Percentiles rank a stretch among this genome's conserved stretches.
Evolutionary conservation across 2,797 vertebrate genomes (phyloP).

Genomic region (Esox masquinongy): DNA sequence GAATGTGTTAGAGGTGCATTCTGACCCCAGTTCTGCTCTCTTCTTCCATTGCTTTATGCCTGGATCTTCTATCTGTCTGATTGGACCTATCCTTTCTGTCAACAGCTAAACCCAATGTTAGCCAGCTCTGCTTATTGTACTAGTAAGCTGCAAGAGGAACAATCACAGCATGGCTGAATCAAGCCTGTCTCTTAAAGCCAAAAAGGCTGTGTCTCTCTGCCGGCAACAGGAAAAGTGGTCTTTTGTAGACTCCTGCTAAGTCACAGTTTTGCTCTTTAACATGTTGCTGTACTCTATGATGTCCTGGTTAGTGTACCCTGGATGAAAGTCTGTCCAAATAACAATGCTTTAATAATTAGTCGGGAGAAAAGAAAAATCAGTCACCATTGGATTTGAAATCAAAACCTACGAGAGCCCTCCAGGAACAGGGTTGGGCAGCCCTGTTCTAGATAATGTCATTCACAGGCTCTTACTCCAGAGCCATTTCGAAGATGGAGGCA

Average conservation of each 20-base stretch:
- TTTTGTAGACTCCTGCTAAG: constrained; percentile 16
- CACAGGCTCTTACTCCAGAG: no score
- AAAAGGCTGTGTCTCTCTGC: constrained; percentile 18
- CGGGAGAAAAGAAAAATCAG: no score
- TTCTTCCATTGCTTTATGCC: neutral
- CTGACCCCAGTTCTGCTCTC: no score
- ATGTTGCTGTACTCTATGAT: neutral
- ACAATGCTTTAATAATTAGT: no score
- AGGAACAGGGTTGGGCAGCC: neutral
- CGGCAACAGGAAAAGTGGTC: neutral
- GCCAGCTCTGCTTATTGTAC: constrained; percentile 1
- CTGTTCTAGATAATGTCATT: neutral
- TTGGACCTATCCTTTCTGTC: neutral
- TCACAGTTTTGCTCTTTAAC: constrained; percentile 24
- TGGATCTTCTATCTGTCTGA: neutral
- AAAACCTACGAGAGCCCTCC: neutral
- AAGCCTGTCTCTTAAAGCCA: constrained; percentile 10
- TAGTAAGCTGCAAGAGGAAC: constrained; percentile 8
- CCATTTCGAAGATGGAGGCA: neutral
- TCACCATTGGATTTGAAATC: no score
- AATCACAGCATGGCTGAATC: neutral
- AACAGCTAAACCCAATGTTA: neutral
- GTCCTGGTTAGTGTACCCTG: no score
- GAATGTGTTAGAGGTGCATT: neutral
- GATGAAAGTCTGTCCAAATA: neutral